phyloP scores from a whole-genome alignment of 2,113 vertebrate species.

The Daboia siamensis region DNA sequence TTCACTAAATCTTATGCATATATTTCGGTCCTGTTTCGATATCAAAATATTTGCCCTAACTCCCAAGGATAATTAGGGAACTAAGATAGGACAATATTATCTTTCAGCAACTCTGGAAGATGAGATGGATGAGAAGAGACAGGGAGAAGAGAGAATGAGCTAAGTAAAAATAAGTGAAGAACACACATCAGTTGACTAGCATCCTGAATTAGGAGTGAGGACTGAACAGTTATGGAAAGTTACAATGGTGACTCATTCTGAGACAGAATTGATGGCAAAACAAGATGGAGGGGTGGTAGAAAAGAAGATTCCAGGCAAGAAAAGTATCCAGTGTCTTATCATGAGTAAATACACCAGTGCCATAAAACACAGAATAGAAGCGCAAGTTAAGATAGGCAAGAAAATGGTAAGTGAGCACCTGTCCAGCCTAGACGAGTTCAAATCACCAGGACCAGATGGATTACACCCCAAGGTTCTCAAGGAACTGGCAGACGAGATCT shows the following conservation, averaged over 20 bases:
- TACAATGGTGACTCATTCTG: not conserved
- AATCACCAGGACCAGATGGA: no score
- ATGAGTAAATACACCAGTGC: not conserved
- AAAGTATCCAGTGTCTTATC: not conserved
- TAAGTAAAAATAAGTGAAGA: not conserved
- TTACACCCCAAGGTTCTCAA: no score
- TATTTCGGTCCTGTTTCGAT: not conserved
- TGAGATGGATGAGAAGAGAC: not conserved
- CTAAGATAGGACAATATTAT: not conserved
- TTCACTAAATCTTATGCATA: not conserved
- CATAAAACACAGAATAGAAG: no score
- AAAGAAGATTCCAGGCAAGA: not conserved
- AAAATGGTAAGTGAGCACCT: no score
- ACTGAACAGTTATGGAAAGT: not conserved
- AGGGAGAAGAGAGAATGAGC: not conserved
- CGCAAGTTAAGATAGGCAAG: no score
- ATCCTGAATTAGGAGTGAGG: not conserved
- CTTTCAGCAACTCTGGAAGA: not conserved
- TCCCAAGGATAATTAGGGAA: not conserved
- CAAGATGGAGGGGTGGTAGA: not conserved
- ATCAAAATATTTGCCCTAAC: no score
- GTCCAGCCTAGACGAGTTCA: no score
- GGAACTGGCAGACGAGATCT: no score
- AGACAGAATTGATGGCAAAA: not conserved
- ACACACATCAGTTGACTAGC: not conserved